Percentiles rank a stretch among this genome's conserved stretches.
Evolutionary conservation across 2,113 vertebrate genomes (phyloP).

Genomic region (Atrichornis clamosus): DNA sequence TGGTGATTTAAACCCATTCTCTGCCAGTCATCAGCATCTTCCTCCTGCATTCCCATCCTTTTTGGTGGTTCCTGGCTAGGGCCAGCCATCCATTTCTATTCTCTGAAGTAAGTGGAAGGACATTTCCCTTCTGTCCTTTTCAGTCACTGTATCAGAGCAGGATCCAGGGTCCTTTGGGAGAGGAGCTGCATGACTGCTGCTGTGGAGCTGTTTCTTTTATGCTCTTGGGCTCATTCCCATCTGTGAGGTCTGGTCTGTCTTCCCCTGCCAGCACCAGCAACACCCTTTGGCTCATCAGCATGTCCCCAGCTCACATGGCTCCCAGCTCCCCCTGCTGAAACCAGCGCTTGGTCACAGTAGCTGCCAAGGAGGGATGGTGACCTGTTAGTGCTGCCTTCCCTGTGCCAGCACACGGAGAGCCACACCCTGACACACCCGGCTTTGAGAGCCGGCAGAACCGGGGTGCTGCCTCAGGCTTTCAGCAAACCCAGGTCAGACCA

Average conservation of each 20-base stretch:
- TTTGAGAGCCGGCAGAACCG: background rate
- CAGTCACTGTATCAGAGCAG: background rate
- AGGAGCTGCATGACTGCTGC: background rate
- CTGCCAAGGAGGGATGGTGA: background rate
- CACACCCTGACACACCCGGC: fast-evolving
- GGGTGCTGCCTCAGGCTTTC: background rate
- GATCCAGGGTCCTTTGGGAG: background rate
- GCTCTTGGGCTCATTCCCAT: background rate
- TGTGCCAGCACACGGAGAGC: background rate
- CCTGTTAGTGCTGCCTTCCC: background rate
- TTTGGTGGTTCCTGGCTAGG: background rate
- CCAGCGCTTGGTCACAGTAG: fast-evolving
- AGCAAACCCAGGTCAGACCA: background rate
- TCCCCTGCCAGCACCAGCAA: background rate
- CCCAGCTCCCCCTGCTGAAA: background rate
- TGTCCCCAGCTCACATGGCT: background rate
- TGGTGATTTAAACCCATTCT: background rate
- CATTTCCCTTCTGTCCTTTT: background rate
- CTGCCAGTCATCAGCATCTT: background rate
- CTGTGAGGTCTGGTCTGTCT: background rate
- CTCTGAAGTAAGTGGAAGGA: background rate
- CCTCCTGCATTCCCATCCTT: background rate
- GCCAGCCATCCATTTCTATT: background rate
- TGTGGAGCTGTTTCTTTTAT: background rate
- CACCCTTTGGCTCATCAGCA: background rate